Evolutionary conservation across 2,888 invertebrate species (phyloP), one percentile per base, ranked within the genome.

Genomic region (Drosophila algonquin): DNA sequence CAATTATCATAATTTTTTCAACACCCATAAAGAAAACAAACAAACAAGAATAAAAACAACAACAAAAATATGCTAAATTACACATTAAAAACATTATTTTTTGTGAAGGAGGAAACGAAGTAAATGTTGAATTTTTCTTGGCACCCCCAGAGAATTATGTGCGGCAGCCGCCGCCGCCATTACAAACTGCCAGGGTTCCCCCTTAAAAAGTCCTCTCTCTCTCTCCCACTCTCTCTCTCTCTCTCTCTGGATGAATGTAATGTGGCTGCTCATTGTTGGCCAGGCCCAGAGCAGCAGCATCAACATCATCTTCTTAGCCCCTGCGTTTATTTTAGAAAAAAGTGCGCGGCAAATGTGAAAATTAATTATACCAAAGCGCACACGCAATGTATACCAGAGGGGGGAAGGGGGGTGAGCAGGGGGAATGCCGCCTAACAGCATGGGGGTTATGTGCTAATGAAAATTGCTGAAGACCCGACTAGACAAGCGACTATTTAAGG

Each of bases 231-330:
- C 24, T 3, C 21, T 21, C 24, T 24, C 24, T 24, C 24, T 24
- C 4, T 24, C 24, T 9, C 53, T 18, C 47, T 52, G 51, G 46
- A 51, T 55, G 48, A 58, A 62, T 63, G 57, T 58, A 72, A 80
- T 85, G 71, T 81, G 44, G 73, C 76, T 54, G 52, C 75, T 82
- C 71, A 77, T 77, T 82, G 82, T 77, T 71, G 83, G 48, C 21
- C 40, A 40, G 55, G 47, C 70, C 62, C 62, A 62, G 51, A 71
- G 40, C 55, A 12, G 21, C 21, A 21, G 21, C 21, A 21, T 68
- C 72, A 67, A 24, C 51, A 16, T 68, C 72, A 67, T 65, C 45
- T 70, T 40, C 40, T 40, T 14, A 14, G 14, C 14, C 40, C 40
- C 40, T 40, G 58, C 46, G 57, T 63, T 79, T 72, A 70, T 81